Base-by-base conservation (phyloP, 2,797 vertebrate genomes). In the Sarcophilus harrisii region DNA sequence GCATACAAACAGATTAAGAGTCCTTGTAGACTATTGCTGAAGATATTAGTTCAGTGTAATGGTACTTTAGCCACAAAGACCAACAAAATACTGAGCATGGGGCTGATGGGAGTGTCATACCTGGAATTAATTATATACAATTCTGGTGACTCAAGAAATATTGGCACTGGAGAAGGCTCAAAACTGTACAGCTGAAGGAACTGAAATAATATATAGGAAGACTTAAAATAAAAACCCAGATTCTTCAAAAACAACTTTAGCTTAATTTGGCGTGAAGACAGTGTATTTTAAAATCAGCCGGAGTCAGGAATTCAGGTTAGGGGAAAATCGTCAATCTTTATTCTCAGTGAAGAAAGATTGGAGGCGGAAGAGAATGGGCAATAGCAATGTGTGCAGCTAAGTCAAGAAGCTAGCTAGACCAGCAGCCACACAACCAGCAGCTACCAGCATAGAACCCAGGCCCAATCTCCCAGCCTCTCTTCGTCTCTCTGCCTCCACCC, bases 101-200 rank as follows among this genome's bases (percentile, higher is more conserved):
- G n/a, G n/a, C n/a, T n/a, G n/a, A n/a, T 16, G 4, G 32, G 32
- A 21, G 4, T 18, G 14, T 16, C 32, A n/a, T 13, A 66, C 3
- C 62, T 66, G 30, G 32, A n/a, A 18, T n/a, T 66, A 66, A 12
- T n/a, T 66, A n/a, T n/a, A 13, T 66, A 18, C 32, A 18, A 18
- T 66, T 94, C 93, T 3, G 54, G 2, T 90, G 52, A 55, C 49
- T 91, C 73, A 94, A 96, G 49, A 45, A 95, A 96, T 93, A 5
- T 95, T 28, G 73, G 57, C 58, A 93, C 58, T 96, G 45, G 32
- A 90, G 28, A 32, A 28, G n/a, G 94, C 49, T 13, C 66, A 93
- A 45, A 91, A 93, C 92, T 95, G 57, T 21, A 93, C 16, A 28
- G 90, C 58, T 92, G 89, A 96, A 91, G 92, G 96, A 81, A 95